Evolutionary conservation across 2,888 invertebrate species (phyloP).

Genomic region (Magallana nippona): DNA sequence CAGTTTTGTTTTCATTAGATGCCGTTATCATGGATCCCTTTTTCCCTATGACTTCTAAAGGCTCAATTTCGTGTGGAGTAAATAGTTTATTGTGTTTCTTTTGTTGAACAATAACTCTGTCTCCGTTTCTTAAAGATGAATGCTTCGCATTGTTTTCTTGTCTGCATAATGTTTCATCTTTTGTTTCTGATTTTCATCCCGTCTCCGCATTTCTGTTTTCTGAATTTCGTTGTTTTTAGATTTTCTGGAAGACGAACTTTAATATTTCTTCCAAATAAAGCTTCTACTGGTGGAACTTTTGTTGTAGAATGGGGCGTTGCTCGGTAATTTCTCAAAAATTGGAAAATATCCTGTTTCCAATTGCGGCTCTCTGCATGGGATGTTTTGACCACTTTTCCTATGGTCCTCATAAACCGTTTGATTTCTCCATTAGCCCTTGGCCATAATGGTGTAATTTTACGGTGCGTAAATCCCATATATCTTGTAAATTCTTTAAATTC

Average conservation of each 20-base stretch:
- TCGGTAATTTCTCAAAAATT: constrained; percentile 46
- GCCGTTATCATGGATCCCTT: too few relatives aligned
- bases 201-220: neutral
- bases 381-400: constrained; percentile 53
- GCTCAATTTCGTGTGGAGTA: too few relatives aligned
- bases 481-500: constrained; percentile 50
- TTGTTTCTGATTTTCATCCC: neutral
- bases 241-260: neutral
- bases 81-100: too few relatives aligned
- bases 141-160: too few relatives aligned
- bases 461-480: constrained; percentile 55
- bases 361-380: constrained; percentile 39
- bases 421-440: constrained; percentile 58
- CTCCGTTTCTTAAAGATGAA: too few relatives aligned
- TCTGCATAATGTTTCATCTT: too few relatives aligned
- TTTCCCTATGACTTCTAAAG: too few relatives aligned
- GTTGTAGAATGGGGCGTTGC: constrained; percentile 49
- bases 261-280: too few relatives aligned
- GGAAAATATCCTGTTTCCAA: constrained; percentile 48
- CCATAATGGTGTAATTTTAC: constrained; percentile 53
- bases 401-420: constrained; percentile 60
- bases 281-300: constrained; percentile 25
- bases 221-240: neutral
- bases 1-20: too few relatives aligned
- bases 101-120: too few relatives aligned